Evolutionary conservation across 2,113 vertebrate species (phyloP).

Genomic region (Callipepla californica): DNA sequence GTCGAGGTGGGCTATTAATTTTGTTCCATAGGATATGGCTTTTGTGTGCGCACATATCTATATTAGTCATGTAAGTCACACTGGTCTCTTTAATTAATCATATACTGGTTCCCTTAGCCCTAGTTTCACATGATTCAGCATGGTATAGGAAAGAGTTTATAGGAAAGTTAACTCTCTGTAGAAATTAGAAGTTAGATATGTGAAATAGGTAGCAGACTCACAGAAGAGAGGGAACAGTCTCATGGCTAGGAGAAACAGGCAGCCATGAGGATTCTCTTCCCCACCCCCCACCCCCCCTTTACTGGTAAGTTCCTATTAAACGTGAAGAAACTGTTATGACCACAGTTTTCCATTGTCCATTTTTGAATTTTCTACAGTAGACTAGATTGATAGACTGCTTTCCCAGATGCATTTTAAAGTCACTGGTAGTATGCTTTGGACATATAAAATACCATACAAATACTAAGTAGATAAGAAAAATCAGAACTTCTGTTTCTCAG

Average conservation of each 20-base stretch:
- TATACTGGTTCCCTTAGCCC: background rate
- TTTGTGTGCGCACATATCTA: accelerated
- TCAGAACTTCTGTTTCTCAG: background rate
- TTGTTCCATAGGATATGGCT: background rate
- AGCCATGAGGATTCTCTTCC: background rate
- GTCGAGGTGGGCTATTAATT: background rate
- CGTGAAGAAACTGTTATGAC: background rate
- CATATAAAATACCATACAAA: background rate
- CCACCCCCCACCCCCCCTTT: background rate
- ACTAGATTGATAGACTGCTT: background rate
- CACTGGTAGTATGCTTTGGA: background rate
- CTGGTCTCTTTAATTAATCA: background rate
- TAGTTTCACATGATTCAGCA: background rate
- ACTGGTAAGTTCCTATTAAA: background rate
- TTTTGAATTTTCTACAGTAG: constrained; percentile 4
- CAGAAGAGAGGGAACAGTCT: background rate
- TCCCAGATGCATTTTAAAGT: constrained; percentile 21
- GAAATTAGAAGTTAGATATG: background rate
- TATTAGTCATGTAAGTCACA: background rate
- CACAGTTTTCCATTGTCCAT: background rate
- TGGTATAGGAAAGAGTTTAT: background rate
- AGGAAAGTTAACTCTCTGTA: background rate
- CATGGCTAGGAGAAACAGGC: background rate
- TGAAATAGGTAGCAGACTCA: background rate
- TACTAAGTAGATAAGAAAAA: constrained; percentile 22